phyloP scores from a whole-genome alignment of 2,797 vertebrate genomes.

The Sphaeramia orbicularis region DNA sequence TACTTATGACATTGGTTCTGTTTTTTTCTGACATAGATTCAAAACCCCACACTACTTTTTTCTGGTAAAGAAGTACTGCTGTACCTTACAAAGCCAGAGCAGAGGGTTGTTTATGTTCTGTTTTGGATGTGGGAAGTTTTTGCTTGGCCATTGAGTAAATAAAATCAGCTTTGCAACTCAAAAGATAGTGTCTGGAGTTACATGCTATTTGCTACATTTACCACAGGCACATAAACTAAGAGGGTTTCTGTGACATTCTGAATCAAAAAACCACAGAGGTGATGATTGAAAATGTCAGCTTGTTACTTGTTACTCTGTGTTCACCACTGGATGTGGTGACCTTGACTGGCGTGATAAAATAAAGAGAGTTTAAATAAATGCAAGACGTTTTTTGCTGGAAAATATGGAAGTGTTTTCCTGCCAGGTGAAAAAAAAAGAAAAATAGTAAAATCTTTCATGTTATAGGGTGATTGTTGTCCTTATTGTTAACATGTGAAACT shows the following conservation, averaged over 20 bases:
- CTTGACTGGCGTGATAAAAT: not conserved
- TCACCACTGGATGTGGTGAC: not conserved
- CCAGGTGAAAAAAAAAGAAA: not conserved
- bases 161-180: slow-evolving; percentile 57
- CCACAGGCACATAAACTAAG: slow-evolving; percentile 61
- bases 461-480: no score
- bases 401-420: no score
- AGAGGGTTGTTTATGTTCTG: slow-evolving; percentile 64
- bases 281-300: slow-evolving; percentile 44
- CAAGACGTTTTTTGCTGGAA: not conserved
- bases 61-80: slow-evolving; percentile 23
- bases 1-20: slow-evolving; percentile 46
- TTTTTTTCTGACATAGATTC: slow-evolving; percentile 1
- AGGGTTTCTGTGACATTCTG: slow-evolving; percentile 28
- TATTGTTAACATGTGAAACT: no score
- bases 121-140: slow-evolving; percentile 47
- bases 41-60: not conserved
- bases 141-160: slow-evolving; percentile 69
- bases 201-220: slow-evolving; percentile 15
- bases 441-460: no score
- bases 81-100: slow-evolving; percentile 58
- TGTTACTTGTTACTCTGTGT: slow-evolving; percentile 20
- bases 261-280: slow-evolving; percentile 37
- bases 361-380: not conserved
- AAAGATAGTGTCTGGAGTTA: slow-evolving; percentile 43